Evolutionary conservation across 2,888 invertebrate species (phyloP), one percentile per base, ranked within the genome.

Genomic region (Cerastoderma edule): DNA sequence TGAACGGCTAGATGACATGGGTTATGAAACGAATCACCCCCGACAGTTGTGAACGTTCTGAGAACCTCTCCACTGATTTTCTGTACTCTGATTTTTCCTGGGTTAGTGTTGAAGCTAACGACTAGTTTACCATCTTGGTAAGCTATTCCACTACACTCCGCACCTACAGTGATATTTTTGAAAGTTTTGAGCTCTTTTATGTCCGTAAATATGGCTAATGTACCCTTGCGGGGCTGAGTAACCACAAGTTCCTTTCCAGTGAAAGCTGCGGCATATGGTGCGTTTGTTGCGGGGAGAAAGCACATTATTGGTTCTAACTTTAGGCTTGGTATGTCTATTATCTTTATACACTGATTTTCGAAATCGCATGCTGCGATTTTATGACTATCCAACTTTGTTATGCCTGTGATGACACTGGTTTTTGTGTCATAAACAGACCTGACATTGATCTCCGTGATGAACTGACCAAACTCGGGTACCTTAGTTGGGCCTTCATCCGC

Each of bases 111-210:
- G 39, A 60, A 60, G 27, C 60, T 39, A 10, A 60, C 27, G 30
- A 39, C 35, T 13, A 60, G 22, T 4, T 60, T 60, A 22, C 24
- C 60, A 39, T 60, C 60, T 6, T 32, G 60, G 27, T 22, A 60
- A 22, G 60, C 60, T 10, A 60, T 60, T 13, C 60, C 60, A 13
- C 39, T 60, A 24, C 60, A 60, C 27, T 60, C 60, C 35, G 35
- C 13, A 8, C 60, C 60, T 16, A 60, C 39, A 13, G 27, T 13
- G 22, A 35, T 10, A 22, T 35, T 24, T n/a, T 24, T 60, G 33
- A 10, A 39, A 24, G 39, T 16, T 39, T 60, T 19, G 39, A 60
- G 39, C n/a, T 60, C 24, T 3, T 60, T 60, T n/a, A 27, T 33
- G 27, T 60, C 60, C 13, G 35, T 60, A 10, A 60, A 24, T 6